Conservation (phyloP, 2,797 vertebrate species). For the Orientallactaga sibirica region DNA sequence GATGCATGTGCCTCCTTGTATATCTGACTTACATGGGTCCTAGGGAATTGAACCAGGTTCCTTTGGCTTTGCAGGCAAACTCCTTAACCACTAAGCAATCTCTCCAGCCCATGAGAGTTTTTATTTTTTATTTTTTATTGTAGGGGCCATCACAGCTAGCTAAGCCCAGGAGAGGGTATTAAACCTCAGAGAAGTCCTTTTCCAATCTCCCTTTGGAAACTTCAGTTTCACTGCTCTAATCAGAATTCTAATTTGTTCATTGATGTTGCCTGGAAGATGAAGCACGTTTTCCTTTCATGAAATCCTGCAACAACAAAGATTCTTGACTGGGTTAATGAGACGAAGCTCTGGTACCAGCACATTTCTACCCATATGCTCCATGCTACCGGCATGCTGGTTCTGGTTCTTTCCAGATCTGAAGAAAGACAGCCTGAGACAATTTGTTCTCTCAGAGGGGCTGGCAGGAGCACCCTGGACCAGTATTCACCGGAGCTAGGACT, state of each 20-base stretch:
- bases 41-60: too few species aligned
- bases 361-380: not conserved
- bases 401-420: not conserved
- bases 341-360: not conserved
- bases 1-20: too few species aligned
- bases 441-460: not conserved
- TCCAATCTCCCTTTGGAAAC: not conserved
- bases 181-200: not conserved
- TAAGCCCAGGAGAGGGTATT: not conserved
- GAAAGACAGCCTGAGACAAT: not conserved
- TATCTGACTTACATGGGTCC: too few species aligned
- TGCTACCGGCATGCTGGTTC: not conserved
- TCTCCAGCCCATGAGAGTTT: not conserved
- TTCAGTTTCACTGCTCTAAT: not conserved
- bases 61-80: too few species aligned
- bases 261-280: not conserved
- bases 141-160: too few species aligned
- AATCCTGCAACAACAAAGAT: not conserved
- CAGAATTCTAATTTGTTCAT: conserved; percentile 1
- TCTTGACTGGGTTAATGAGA: not conserved
- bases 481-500: not conserved
- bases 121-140: not conserved
- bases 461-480: not conserved
- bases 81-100: too few species aligned
- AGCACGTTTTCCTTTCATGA: not conserved